Evolutionary conservation across 2,797 vertebrate genomes (phyloP).

Genomic region (Aulostomus chinensis): DNA sequence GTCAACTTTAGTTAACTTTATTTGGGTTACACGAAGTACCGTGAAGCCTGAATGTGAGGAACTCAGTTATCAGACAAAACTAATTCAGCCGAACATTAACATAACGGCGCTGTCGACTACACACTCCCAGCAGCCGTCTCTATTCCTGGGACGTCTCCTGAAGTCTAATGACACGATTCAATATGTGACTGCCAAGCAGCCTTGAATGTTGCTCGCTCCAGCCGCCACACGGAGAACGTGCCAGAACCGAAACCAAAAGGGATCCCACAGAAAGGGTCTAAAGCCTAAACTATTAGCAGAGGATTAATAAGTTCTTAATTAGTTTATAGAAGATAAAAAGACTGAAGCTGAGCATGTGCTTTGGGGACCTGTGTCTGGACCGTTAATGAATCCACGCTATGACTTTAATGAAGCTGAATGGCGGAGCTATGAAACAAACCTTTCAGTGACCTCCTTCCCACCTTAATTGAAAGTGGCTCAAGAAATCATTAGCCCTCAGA

Average conservation of each 20-base stretch:
- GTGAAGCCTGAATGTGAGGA: no score
- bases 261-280: constrained; percentile 16
- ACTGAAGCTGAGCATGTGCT: constrained; percentile 33
- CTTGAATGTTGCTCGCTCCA: constrained; percentile 3
- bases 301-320: constrained; percentile 66
- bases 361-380: constrained; percentile 48
- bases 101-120: no score
- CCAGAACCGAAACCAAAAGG: constrained; percentile 18
- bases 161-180: no score
- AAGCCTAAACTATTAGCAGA: constrained; percentile 28
- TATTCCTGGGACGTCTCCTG: no score
- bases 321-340: constrained; percentile 54
- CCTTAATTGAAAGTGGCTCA: constrained; percentile 72
- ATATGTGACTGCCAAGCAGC: not conserved
- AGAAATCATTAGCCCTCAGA: constrained; percentile 76
- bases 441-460: constrained; percentile 67
- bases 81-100: no score
- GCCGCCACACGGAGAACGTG: not conserved
- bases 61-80: no score
- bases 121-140: no score
- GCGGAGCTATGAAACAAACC: constrained; percentile 53
- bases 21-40: no score
- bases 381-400: constrained; percentile 61
- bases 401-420: constrained; percentile 64
- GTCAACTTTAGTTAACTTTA: no score